Percentiles rank a stretch among this genome's conserved stretches.
phyloP scores from a whole-genome alignment of 1,140 invertebrate genomes.

The Propsilocerus akamusi region DNA sequence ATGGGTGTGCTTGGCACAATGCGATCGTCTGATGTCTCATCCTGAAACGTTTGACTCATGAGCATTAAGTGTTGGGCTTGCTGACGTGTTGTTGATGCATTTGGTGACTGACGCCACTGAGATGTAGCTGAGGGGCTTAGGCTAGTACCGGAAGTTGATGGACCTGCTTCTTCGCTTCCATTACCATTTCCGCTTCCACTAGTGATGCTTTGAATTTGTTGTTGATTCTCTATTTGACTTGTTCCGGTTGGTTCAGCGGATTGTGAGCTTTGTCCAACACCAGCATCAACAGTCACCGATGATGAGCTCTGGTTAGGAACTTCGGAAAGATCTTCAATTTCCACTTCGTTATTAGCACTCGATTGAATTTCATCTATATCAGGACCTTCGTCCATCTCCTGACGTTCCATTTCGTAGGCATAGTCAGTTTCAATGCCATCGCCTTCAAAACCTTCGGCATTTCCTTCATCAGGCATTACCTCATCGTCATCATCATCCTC shows the following conservation, averaged over 20 bases:
- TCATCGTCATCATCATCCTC: slow-evolving; percentile 30
- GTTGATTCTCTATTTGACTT: slow-evolving; percentile 21
- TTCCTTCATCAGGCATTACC: slow-evolving; percentile 32
- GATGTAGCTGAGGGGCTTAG: slow-evolving; percentile 6
- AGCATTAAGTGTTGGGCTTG: slow-evolving; percentile 7
- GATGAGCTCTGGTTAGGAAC: slow-evolving; percentile 32
- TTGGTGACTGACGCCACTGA: slow-evolving; percentile 15
- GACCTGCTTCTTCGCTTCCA: slow-evolving; percentile 11
- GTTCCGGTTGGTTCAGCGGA: slow-evolving; percentile 18
- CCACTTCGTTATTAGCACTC: slow-evolving; percentile 43
- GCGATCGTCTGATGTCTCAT: slow-evolving; percentile 66
- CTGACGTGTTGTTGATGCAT: slow-evolving; percentile 13
- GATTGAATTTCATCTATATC: slow-evolving; percentile 23
- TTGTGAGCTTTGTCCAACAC: slow-evolving; percentile 7
- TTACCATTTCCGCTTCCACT: slow-evolving; percentile 28
- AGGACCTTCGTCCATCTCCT: slow-evolving; percentile 26
- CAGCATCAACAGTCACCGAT: slow-evolving; percentile 14
- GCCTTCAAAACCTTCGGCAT: slow-evolving; percentile 16
- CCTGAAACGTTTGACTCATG: slow-evolving; percentile 12
- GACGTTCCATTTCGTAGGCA: slow-evolving; percentile 32
- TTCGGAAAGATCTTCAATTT: slow-evolving; percentile 42
- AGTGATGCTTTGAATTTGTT: slow-evolving; percentile 34
- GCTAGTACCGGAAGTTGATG: slow-evolving; percentile 8
- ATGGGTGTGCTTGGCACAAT: slow-evolving; percentile 84
- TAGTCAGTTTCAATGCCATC: slow-evolving; percentile 31